Conservation (phyloP, 2,113 vertebrate genomes). For the Pedionomus torquatus region DNA sequence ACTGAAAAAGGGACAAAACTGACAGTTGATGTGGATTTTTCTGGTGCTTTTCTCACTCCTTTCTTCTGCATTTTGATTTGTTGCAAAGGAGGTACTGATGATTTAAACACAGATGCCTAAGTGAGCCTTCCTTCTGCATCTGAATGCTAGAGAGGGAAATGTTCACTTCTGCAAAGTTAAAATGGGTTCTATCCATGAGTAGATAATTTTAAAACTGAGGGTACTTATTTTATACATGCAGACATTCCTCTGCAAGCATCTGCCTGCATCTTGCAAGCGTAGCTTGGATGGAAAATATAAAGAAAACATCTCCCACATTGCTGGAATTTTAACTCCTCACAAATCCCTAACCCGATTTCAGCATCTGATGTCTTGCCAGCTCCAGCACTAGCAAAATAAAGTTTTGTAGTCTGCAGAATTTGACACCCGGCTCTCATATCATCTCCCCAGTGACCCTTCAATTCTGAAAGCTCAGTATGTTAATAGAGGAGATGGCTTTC, state of each 20-base stretch:
- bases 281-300: background rate
- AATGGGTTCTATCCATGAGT: background rate
- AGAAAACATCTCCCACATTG: background rate
- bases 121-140: background rate
- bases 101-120: conserved; percentile 12
- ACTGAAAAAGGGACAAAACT: background rate
- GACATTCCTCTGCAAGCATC: background rate
- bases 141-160: background rate
- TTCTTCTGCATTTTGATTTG: conserved; percentile 21
- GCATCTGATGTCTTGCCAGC: background rate
- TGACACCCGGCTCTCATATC: background rate
- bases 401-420: background rate
- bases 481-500: background rate
- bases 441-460: background rate
- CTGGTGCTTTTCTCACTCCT: background rate
- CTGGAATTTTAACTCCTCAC: conserved; percentile 11
- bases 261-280: background rate
- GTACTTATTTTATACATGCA: background rate
- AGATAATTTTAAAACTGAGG: conserved; percentile 21
- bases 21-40: background rate
- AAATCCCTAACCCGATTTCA: background rate
- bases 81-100: background rate
- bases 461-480: background rate
- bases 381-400: background rate
- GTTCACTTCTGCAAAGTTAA: background rate